Conservation (phyloP, 1,140 invertebrate species). For the Drosophila murphyi region DNA sequence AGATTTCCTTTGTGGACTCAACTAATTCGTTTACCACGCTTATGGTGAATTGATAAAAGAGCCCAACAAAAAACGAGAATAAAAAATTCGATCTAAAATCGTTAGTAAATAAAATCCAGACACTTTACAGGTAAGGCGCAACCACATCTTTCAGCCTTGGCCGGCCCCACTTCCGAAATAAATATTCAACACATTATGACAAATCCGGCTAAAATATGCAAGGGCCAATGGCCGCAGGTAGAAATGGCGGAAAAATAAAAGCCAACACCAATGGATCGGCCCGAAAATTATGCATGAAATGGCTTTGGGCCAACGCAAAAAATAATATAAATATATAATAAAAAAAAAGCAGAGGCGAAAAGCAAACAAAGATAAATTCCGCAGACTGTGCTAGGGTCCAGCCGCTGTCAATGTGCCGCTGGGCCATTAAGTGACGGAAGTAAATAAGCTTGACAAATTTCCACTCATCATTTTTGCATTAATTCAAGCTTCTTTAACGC, state of each 20-base stretch:
- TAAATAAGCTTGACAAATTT: constrained; percentile 84
- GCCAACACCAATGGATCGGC: constrained; percentile 35
- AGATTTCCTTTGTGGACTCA: constrained; percentile 26
- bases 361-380: constrained; percentile 77
- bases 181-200: constrained; percentile 81
- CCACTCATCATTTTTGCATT: constrained; percentile 84
- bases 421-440: constrained; percentile 82
- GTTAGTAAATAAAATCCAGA: constrained; percentile 39
- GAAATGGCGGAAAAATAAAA: constrained; percentile 50
- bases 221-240: constrained; percentile 72
- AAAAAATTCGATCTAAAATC: constrained; percentile 72
- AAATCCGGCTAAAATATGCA: constrained; percentile 80
- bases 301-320: constrained; percentile 33
- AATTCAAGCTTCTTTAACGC: constrained; percentile 81
- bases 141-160: constrained; percentile 15
- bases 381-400: constrained; percentile 16
- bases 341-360: constrained; percentile 28
- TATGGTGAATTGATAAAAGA: constrained; percentile 49
- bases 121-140: constrained; percentile 54
- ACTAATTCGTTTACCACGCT: constrained; percentile 54
- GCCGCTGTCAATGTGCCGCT: constrained; percentile 57
- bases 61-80: constrained; percentile 28
- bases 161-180: constrained; percentile 29
- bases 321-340: constrained; percentile 14
- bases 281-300: constrained; percentile 80